phyloP scores from a whole-genome alignment of 2,113 vertebrate species.

The Chloropsis cyanopogon region DNA sequence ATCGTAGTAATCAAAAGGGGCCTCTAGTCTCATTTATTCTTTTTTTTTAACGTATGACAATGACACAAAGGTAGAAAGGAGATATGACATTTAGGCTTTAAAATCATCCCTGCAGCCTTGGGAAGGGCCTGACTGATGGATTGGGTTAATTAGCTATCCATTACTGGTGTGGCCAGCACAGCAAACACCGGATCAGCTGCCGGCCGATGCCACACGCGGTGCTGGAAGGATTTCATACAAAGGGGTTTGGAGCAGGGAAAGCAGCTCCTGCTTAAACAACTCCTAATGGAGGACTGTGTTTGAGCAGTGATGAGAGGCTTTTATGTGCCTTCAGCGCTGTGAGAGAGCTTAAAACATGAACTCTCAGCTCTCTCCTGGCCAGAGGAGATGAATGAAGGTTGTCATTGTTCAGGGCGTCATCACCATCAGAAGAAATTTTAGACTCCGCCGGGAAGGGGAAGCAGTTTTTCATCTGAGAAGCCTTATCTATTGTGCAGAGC shows the following conservation, averaged over 20 bases:
- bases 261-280: conserved; percentile 6
- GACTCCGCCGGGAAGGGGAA: background rate
- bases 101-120: background rate
- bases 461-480: conserved; percentile 44
- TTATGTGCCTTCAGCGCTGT: background rate
- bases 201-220: background rate
- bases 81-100: background rate
- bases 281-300: conserved; percentile 19
- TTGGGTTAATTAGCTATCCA: background rate
- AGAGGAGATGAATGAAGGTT: conserved; percentile 56
- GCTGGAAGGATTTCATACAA: background rate
- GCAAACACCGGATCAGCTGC: background rate
- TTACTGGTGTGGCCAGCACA: background rate
- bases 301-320: conserved; percentile 42
- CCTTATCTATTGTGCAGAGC: conserved; percentile 10
- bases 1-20: background rate
- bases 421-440: conserved; percentile 41
- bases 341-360: conserved; percentile 45
- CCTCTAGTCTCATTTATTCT: background rate
- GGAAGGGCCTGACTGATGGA: background rate
- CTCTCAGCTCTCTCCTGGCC: conserved; percentile 22
- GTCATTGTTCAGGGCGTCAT: conserved; percentile 40
- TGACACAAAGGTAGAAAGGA: background rate
- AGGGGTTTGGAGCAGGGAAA: conserved; percentile 1
- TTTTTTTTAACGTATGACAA: background rate